Percentiles rank a stretch among this genome's conserved stretches.
These are phyloP conservation scores for Proterorhinus semilunaris DNA, from an alignment of 2,113 vertebrate genomes.

Conservation along the genomic window DNA sequence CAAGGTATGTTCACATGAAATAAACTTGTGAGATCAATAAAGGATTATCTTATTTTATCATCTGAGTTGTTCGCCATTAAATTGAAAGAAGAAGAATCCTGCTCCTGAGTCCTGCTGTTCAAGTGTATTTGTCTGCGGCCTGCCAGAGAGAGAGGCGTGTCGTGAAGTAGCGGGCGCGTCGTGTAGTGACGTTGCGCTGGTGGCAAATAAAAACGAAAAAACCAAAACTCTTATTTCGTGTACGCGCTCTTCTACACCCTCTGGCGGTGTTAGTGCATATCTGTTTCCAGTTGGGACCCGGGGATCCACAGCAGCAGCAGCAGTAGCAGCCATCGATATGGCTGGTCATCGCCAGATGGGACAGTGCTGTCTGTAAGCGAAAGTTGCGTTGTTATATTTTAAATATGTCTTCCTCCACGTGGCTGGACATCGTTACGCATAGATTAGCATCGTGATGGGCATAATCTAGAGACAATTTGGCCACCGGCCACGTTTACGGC, in stretches of 20 bases:
- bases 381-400: slow-evolving; percentile 28
- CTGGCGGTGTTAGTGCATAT: slow-evolving; percentile 71
- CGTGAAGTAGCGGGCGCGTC: too few species aligned
- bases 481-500: slow-evolving; percentile 26
- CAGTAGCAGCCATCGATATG: slow-evolving; percentile 41
- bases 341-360: slow-evolving; percentile 61
- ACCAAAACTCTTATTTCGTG: background rate
- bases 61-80: too few species aligned
- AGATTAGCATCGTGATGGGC: slow-evolving; percentile 11
- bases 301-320: slow-evolving; percentile 49
- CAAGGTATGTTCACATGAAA: too few species aligned
- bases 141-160: too few species aligned
- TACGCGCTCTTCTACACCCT: slow-evolving; percentile 30
- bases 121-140: too few species aligned
- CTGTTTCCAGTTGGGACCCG: slow-evolving; percentile 56
- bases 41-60: too few species aligned
- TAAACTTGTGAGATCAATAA: too few species aligned
- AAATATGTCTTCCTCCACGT: background rate
- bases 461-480: background rate
- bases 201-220: too few species aligned
- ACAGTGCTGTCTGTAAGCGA: slow-evolving; percentile 44
- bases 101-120: too few species aligned
- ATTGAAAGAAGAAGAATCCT: too few species aligned
- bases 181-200: too few species aligned
- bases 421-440: slow-evolving; percentile 19